phyloP scores from a whole-genome alignment of 2,113 vertebrate species.

The Mirounga angustirostris region DNA sequence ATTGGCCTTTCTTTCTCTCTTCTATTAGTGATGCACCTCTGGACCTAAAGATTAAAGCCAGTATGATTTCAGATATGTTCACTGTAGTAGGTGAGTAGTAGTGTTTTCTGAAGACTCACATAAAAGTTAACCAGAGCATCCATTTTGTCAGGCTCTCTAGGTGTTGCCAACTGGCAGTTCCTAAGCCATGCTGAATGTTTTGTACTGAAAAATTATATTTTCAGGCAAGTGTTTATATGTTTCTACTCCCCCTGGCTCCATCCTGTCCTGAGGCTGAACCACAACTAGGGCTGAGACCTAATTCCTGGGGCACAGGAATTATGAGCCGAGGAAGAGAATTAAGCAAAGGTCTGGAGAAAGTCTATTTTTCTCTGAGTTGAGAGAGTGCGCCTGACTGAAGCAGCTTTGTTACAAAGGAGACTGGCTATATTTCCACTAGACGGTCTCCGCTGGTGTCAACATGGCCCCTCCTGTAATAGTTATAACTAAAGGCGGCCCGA shows the following conservation, averaged over 20 bases:
- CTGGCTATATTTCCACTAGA: constrained; percentile 46
- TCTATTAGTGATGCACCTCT: constrained; percentile 94
- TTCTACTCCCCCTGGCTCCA: constrained; percentile 73
- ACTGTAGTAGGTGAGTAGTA: constrained; percentile 97
- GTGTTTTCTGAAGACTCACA: not conserved
- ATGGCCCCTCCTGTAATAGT: not conserved
- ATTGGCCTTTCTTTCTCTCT: constrained; percentile 63
- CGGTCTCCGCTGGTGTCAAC: constrained; percentile 32
- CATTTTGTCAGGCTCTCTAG: constrained; percentile 55
- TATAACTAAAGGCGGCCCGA: not conserved
- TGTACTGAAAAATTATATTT: constrained; percentile 77
- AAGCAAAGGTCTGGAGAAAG: constrained; percentile 73
- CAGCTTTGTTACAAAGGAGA: constrained; percentile 58
- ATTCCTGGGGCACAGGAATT: constrained; percentile 68
- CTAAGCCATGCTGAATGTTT: constrained; percentile 74
- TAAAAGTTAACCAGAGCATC: constrained; percentile 35
- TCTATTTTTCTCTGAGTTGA: constrained; percentile 57
- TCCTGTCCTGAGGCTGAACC: constrained; percentile 79
- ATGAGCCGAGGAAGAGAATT: constrained; percentile 71
- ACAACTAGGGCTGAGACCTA: constrained; percentile 74
- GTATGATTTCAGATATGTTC: constrained; percentile 99
- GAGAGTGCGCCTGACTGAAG: constrained; percentile 56
- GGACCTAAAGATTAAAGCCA: constrained; percentile 99
- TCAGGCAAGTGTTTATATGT: constrained; percentile 76
- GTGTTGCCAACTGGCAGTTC: constrained; percentile 74